Percentiles rank a stretch among this genome's conserved stretches.
These are phyloP conservation scores for Pocota personata DNA, from an alignment of 2,888 invertebrate species.

Conservation along the genomic window DNA sequence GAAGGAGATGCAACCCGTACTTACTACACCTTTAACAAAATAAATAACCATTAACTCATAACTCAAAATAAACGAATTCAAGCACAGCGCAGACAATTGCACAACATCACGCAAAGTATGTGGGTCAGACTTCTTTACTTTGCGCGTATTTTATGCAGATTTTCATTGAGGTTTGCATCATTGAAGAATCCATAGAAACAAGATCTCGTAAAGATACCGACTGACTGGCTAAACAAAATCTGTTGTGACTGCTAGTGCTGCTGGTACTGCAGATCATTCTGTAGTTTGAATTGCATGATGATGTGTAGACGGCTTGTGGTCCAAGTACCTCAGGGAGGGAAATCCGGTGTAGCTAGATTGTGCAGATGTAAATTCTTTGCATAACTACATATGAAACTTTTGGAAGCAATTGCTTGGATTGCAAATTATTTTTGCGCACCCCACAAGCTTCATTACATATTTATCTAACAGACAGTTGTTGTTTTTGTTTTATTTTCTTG, in stretches of 20 bases:
- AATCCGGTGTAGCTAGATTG: slow-evolving; percentile 33
- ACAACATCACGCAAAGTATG: slow-evolving; percentile 14
- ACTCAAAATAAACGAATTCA: slow-evolving; percentile 25
- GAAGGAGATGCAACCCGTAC: too few species aligned
- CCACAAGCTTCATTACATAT: neutral
- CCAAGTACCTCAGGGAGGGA: slow-evolving; percentile 7
- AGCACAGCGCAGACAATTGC: neutral
- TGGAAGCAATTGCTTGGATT: neutral
- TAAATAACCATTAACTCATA: neutral
- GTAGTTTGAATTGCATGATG: neutral
- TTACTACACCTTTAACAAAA: neutral
- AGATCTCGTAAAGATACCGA: slow-evolving; percentile 28
- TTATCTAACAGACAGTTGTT: neutral
- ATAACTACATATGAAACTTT: slow-evolving; percentile 6
- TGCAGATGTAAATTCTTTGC: slow-evolving; percentile 14
- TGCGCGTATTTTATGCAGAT: slow-evolving; percentile 44
- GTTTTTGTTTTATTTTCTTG: neutral
- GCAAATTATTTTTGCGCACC: neutral
- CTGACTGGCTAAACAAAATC: slow-evolving; percentile 6
- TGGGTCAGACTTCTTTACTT: slow-evolving; percentile 48
- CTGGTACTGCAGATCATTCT: slow-evolving; percentile 3
- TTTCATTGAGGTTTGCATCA: slow-evolving; percentile 44
- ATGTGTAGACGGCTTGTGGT: neutral
- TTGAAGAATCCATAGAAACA: slow-evolving; percentile 39
- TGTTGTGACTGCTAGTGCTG: neutral